Conservation (phyloP, 2,888 invertebrate species). For the Nomada goodeniana region DNA sequence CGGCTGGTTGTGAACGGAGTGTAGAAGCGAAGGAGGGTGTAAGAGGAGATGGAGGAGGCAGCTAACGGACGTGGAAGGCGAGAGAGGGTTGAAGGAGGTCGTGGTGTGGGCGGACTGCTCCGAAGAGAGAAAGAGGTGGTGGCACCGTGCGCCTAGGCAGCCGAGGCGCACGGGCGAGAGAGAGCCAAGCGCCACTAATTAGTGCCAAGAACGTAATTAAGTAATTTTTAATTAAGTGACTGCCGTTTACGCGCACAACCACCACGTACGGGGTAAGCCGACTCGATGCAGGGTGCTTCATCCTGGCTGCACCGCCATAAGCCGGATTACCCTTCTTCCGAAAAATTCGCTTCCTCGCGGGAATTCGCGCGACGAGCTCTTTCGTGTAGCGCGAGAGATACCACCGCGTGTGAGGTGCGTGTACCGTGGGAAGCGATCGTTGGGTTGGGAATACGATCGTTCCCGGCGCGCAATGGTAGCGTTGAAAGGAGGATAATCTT, state of each 20-base stretch:
- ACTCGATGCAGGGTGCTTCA: conserved; percentile 71
- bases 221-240: conserved; percentile 88
- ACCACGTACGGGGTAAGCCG: conserved; percentile 70
- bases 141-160: conserved; percentile 67
- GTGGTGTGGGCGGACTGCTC: conserved; percentile 57
- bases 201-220: conserved; percentile 89
- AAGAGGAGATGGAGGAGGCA: conserved; percentile 70
- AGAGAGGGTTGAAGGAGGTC: conserved; percentile 59
- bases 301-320: conserved; percentile 62
- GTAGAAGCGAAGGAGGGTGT: conserved; percentile 73
- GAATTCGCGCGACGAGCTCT: conserved; percentile 25
- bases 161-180: conserved; percentile 74
- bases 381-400: conserved; percentile 17
- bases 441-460: not conserved
- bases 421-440: not conserved
- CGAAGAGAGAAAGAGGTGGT: conserved; percentile 56
- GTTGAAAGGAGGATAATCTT: too few species aligned
- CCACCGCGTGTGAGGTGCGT: not conserved
- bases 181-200: conserved; percentile 86
- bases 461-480: conserved; percentile 58
- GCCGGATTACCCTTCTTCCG: conserved; percentile 64
- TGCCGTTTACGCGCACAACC: conserved; percentile 83
- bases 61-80: conserved; percentile 63
- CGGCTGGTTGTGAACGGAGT: conserved; percentile 69
- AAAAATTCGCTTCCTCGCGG: conserved; percentile 62